Base-by-base conservation (phyloP, 1,140 invertebrate species). In the Papilio helenus region DNA sequence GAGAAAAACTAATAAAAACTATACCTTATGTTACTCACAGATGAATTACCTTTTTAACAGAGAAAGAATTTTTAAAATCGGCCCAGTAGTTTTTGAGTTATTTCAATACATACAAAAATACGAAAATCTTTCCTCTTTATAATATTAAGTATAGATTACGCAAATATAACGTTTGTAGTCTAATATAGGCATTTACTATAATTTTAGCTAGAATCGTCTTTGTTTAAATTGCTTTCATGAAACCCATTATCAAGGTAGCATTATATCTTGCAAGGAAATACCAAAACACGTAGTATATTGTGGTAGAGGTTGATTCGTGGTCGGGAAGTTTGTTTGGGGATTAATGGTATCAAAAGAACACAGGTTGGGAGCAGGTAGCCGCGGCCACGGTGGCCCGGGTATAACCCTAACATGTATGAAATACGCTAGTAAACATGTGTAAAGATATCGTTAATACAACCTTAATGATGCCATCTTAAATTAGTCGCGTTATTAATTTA, bases 281-380 rank as follows among this genome's bases (percentile, higher is more conserved):
- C 74, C 74, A 34, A 39, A 76, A 73, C 68, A 79, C 65, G 61
- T 82, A 65, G 79, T 55, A 80, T 79, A 80, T 82, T 81, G 82
- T 85, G 71, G 78, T 79, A 79, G 77, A 81, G 85, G 85, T 83
- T 87, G 86, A 88, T 92, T 90, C 92, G 90, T 92, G 90, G 88
- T 87, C 83, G 82, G 81, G 73, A 77, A 84, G 84, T 87, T 84
- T 81, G 85, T 88, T 84, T 78, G 79, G 86, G 89, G 90, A 92
- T 93, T 91, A 93, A 82, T 81, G 83, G 82, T 83, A 74, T 82
- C 82, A 83, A 85, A 83, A 83, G 87, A 85, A 82, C 78, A 79
- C 89, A 89, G 90, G 89, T 91, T 91, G 87, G 78, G 84, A 85
- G 88, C 92, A 93, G 90, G 92, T 93, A 93, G 89, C 83, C 79